Base-by-base conservation (phyloP, 2,797 vertebrate species). In the Enteromius radiatus region DNA sequence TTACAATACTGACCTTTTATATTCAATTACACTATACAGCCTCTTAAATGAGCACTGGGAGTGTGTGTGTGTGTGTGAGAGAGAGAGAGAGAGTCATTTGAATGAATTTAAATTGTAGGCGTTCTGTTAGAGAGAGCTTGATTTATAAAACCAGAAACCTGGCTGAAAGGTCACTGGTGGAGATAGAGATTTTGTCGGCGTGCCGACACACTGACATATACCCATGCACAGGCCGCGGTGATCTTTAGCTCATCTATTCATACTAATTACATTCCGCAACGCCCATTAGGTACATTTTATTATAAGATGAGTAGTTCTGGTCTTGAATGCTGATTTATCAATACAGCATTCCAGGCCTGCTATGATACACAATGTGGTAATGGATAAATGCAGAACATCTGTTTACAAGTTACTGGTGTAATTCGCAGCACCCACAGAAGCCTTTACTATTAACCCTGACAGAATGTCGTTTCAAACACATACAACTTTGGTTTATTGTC, bases 1-100 rank as follows among this genome's bases (percentile, higher is more conserved):
- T 95, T 95, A 94, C 93, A 94, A 92, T 78, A 85, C 85, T 94
- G 94, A 95, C 94, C 94, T 95, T 95, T 95, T 92, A 92, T 92
- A 95, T 95, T 95, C 93, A 95, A 95, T 95, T 95, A 95, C 93
- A 92, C 91, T 88, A 90, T 91, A 89, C 92, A 92, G 92, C 92
- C 92, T 92, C 91, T 94, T 92, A 92, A 94, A 93, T 85, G 85
- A 88, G 84, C 69, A 33, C 43, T 59, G 74, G 41, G 76, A 54
- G 63, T 68, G 74, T 38, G 43, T 82, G 52, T 33, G 82, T 68
- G 76, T 45, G 86, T 61, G 73, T 31, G 26, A 9, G 52, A 9
- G 56, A 64, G 76, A 65, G 74, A 81, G 38, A 64, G 76, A 65
- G 74, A 81, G 38, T 73, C 28, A 80, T 88, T 84, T 85, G 59